phyloP scores from a whole-genome alignment of 2,113 vertebrate genomes.

The Sialia sialis region DNA sequence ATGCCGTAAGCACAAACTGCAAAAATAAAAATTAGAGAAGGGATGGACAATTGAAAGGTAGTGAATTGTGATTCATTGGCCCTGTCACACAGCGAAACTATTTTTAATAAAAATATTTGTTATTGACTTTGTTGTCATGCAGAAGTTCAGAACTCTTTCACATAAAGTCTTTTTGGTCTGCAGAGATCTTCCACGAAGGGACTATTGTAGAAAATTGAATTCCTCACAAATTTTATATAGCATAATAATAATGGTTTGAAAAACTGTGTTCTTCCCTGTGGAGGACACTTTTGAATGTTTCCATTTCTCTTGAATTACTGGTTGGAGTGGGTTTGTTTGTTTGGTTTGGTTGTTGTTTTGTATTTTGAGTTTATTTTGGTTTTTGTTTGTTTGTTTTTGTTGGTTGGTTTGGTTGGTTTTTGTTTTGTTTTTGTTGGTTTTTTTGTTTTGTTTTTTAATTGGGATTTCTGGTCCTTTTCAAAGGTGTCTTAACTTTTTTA shows the following conservation, averaged over 20 bases:
- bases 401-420: not conserved
- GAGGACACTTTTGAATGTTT: not conserved
- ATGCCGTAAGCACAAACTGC: not conserved
- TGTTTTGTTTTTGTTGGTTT: not conserved
- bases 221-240: not conserved
- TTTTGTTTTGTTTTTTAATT: not conserved
- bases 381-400: too few species aligned
- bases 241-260: not conserved
- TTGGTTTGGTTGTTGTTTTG: too few species aligned
- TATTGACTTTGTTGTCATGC: not conserved
- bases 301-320: not conserved
- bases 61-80: not conserved
- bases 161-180: not conserved
- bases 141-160: not conserved
- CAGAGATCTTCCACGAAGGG: not conserved
- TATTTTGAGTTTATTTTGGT: too few species aligned
- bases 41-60: not conserved
- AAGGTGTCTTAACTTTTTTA: not conserved
- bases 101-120: not conserved
- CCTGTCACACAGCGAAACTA: not conserved
- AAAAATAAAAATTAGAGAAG: not conserved
- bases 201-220: not conserved
- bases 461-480: not conserved
- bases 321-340: fast-evolving
- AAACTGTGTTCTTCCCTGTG: not conserved